Evolutionary conservation across 1,140 invertebrate species (phyloP).

Genomic region (Hylaeus volcanicus): DNA sequence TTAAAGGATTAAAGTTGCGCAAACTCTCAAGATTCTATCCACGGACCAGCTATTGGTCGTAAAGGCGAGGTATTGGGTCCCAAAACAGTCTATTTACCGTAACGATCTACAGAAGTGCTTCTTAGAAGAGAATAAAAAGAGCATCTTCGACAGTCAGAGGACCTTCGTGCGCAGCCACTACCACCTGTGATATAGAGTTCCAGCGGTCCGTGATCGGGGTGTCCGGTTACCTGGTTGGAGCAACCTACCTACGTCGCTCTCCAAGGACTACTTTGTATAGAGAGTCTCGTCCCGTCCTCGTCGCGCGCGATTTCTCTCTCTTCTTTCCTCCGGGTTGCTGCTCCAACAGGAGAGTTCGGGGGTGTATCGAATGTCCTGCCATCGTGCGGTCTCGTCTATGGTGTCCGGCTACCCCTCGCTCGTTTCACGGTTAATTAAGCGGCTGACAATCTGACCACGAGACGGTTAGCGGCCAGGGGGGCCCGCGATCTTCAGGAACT

Average conservation of each 20-base stretch:
- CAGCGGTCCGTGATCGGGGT: slow-evolving; percentile 73
- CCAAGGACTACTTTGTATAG: slow-evolving; percentile 73
- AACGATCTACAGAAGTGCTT: slow-evolving; percentile 40
- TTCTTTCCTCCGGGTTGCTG: slow-evolving; percentile 1
- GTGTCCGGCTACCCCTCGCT: slow-evolving; percentile 78
- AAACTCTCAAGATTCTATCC: no score
- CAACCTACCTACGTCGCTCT: slow-evolving; percentile 70
- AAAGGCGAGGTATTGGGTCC: not conserved
- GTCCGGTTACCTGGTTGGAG: slow-evolving; percentile 74
- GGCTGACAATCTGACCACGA: slow-evolving; percentile 80
- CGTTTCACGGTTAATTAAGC: slow-evolving; percentile 81
- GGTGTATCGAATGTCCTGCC: slow-evolving; percentile 80
- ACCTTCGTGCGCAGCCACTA: slow-evolving; percentile 62
- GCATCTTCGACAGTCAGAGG: slow-evolving; percentile 59
- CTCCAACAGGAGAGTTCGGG: slow-evolving; percentile 64
- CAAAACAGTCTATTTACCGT: slow-evolving; percentile 17
- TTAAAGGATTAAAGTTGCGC: no score
- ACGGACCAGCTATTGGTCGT: no score
- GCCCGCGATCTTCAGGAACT: slow-evolving; percentile 69
- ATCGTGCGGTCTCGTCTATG: slow-evolving; percentile 75
- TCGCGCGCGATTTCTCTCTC: not conserved
- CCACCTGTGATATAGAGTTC: slow-evolving; percentile 80
- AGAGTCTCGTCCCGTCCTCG: not conserved
- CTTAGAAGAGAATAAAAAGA: slow-evolving; percentile 46
- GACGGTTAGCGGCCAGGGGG: slow-evolving; percentile 74